Base-by-base conservation (phyloP, 2,113 vertebrate species). In the Fregetta grallaria region DNA sequence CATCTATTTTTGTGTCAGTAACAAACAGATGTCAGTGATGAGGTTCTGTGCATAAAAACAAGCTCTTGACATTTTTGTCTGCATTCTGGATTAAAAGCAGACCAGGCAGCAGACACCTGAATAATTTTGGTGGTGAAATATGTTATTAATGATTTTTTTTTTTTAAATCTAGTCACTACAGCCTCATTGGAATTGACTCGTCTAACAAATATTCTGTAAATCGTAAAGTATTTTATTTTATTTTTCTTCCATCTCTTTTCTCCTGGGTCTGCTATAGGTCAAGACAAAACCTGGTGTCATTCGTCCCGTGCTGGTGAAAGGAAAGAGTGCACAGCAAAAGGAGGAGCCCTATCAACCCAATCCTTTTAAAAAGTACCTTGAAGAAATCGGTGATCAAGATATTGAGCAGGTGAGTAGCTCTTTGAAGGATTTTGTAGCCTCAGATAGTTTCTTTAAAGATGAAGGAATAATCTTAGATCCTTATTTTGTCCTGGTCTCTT, bases 221-320 rank as follows among this genome's bases (percentile, higher is more conserved):
- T 29, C 34, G 2, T 45, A 10, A 79, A 32, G 17, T 65, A 20
- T 86, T 75, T 59, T 47, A 34, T 75, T 84, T 93, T 82, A 56
- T 92, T 90, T 88, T 61, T 49, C 81, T 38, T 93, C 68, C 44
- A 25, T 90, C 61, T 87, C 22, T 93, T 70, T 38, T 91, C 26
- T 96, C 25, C 15, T 63, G 71, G 40, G 0, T 76, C n/a, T 92
- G 21, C 52, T 83, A 32, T 30, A 45, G 62, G 88, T 97, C 67
- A 97, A 99, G 99, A 99, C 98, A 30, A 99, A 98, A 94, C 99
- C 99, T 49, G 99, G 99, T 92, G 98, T 99, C 40, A 99, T 99
- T 97, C 99, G 98, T 36, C 99, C 99, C 0, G 96, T 98, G 81
- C 94, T 97, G 27, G 96, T 98, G 68, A 98, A 98, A 97, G 98